Conservation (phyloP, 92 coral and sea anemone species). For the Porites lobata region DNA sequence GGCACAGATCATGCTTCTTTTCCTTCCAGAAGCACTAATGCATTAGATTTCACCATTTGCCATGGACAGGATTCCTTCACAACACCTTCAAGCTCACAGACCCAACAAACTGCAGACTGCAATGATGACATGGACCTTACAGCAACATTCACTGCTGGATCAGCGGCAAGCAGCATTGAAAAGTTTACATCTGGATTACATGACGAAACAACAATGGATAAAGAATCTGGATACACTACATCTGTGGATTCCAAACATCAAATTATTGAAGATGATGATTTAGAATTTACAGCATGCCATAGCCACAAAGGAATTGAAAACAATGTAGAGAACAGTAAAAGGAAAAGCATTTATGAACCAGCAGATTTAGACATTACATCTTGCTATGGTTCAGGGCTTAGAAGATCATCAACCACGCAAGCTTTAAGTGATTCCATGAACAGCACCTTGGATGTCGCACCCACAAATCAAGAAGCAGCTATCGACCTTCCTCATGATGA, state of each 20-base stretch:
- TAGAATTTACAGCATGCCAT: not conserved
- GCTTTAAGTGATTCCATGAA: not conserved
- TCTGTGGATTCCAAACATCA: not conserved
- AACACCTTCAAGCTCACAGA: not conserved
- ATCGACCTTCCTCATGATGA: too few relatives aligned
- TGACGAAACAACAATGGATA: too few relatives aligned
- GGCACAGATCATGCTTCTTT: not conserved
- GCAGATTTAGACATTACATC: slow-evolving; percentile 23
- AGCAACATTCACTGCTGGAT: not conserved
- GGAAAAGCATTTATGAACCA: slow-evolving; percentile 24
- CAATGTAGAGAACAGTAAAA: not conserved
- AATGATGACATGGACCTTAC: slow-evolving; percentile 22
- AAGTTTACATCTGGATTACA: too few relatives aligned
- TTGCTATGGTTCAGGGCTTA: slow-evolving; percentile 10
- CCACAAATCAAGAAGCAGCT: not conserved
- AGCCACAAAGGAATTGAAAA: not conserved
- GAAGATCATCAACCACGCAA: not conserved
- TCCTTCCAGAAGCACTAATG: not conserved
- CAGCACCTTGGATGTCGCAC: not conserved
- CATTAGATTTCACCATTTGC: slow-evolving; percentile 10
- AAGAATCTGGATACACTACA: too few relatives aligned
- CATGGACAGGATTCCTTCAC: not conserved
- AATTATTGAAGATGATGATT: not conserved
- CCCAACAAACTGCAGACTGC: not conserved
- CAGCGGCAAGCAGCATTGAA: not conserved